Percentiles rank a stretch among this genome's conserved stretches.
Conservation (phyloP, 1,140 invertebrate species). For the Homarus americanus region DNA sequence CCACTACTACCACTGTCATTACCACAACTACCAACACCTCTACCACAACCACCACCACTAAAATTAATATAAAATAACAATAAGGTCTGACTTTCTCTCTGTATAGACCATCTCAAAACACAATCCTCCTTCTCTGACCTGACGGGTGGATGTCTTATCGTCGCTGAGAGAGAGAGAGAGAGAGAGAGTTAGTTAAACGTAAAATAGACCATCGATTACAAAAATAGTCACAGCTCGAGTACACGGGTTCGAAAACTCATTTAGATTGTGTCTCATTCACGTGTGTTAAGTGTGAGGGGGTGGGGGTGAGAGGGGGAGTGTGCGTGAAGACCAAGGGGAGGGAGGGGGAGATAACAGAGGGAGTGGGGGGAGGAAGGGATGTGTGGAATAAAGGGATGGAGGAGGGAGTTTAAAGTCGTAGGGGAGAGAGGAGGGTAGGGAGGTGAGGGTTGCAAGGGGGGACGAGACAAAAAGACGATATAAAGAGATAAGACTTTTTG, state of each 20-base stretch:
- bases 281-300: background rate
- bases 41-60: background rate
- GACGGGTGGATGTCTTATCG: too few relatives aligned
- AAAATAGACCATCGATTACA: too few relatives aligned
- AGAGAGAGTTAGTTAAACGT: too few relatives aligned
- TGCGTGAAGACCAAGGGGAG: background rate
- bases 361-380: background rate
- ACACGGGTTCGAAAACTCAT: too few relatives aligned
- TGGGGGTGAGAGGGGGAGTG: background rate
- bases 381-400: background rate
- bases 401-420: background rate
- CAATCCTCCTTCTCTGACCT: too few relatives aligned
- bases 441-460: background rate
- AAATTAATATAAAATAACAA: too few relatives aligned
- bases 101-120: too few relatives aligned
- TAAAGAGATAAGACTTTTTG: constrained; percentile 23
- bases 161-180: too few relatives aligned
- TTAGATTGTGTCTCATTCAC: too few relatives aligned
- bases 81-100: too few relatives aligned
- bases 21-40: background rate
- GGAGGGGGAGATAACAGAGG: background rate
- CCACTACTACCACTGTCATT: background rate
- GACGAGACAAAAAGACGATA: background rate
- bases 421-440: background rate
- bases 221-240: too few relatives aligned